Evolutionary conservation across 2,888 invertebrate species (phyloP), one percentile per base, ranked within the genome.

Genomic region (Eupeodes latifasciatus): DNA sequence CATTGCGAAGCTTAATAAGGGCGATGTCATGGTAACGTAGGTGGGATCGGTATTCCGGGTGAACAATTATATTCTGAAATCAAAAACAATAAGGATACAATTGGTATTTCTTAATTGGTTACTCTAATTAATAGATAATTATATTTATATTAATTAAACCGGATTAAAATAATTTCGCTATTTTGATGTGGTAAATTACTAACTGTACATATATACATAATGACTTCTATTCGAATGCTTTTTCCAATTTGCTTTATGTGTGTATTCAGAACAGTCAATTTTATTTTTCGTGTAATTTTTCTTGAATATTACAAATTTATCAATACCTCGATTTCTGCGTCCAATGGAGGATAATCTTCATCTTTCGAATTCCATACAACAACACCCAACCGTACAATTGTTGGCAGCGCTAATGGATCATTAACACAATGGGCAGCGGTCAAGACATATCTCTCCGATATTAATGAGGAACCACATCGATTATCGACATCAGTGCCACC

Each of bases 21-120:
- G 92, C 93, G 62, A 93, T 91, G 55, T 93, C 93, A 55, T 93
- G 85, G 75, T 93, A 93, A 40, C 90, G 91, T 64, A 85, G 76
- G n/a, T 74, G 84, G 12, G 84, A 90, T 6, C 81, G 27, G 81
- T 92, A 93, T 0, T 92, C 90, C 5, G 91, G 90, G 83, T 93
- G 93, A n/a, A 93, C 89, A 10, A 47, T 79, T 0, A 91, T 86
- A 36, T 90, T 14, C 93, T 93, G 74, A 27, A 83, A 85, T 36
- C 34, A n/a, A 27, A 27, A 59, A 14, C 0, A 34, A 57, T 4
- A 12, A 27, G 34, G 7, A 59, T 59, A 12, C 2, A 2, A 36
- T 34, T 59, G 6, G 0, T 5, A 27, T 5, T 57, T 57, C 1
- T 57, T 6, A 14, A 34, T 57, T 27, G 27, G 6, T 5, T 16